phyloP scores from a whole-genome alignment of 64 coral and sea anemone species.

The Montipora capricornis region DNA sequence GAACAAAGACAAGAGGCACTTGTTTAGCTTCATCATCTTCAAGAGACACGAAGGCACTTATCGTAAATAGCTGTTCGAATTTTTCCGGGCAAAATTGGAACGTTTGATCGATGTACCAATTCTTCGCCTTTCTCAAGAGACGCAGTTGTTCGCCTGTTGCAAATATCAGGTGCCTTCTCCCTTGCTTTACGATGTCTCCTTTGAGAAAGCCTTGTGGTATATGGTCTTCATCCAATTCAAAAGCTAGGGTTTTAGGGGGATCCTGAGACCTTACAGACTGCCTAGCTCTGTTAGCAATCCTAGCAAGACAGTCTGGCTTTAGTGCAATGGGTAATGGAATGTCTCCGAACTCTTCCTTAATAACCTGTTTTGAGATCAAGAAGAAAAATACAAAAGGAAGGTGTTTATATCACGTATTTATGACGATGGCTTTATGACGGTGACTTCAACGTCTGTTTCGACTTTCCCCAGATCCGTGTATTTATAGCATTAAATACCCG shows the following conservation, averaged over 20 bases:
- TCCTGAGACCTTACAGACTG: not conserved
- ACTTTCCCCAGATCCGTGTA: too few species aligned
- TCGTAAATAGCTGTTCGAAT: slow-evolving; percentile 1
- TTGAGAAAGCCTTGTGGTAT: not conserved
- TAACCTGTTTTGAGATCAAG: not conserved
- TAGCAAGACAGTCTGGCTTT: not conserved
- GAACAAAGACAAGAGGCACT: slow-evolving; percentile 7
- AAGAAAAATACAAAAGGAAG: too few species aligned
- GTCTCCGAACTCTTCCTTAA: not conserved
- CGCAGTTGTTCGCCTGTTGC: not conserved
- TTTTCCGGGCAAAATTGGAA: not conserved
- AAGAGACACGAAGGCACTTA: not conserved
- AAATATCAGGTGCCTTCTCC: not conserved
- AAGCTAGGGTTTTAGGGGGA: not conserved
- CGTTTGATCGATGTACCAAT: slow-evolving; percentile 6
- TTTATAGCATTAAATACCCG: too few species aligned
- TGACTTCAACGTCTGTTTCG: too few species aligned
- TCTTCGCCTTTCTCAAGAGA: slow-evolving; percentile 5
- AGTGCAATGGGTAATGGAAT: not conserved
- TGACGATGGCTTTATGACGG: too few species aligned
- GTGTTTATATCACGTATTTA: too few species aligned
- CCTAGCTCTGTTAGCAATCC: not conserved
- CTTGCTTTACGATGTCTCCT: not conserved
- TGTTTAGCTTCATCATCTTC: not conserved
- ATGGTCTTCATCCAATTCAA: not conserved